Percentiles rank a stretch among this genome's conserved stretches.
Evolutionary conservation across 2,113 vertebrate species (phyloP).

Genomic region (Pristiophorus japonicus): DNA sequence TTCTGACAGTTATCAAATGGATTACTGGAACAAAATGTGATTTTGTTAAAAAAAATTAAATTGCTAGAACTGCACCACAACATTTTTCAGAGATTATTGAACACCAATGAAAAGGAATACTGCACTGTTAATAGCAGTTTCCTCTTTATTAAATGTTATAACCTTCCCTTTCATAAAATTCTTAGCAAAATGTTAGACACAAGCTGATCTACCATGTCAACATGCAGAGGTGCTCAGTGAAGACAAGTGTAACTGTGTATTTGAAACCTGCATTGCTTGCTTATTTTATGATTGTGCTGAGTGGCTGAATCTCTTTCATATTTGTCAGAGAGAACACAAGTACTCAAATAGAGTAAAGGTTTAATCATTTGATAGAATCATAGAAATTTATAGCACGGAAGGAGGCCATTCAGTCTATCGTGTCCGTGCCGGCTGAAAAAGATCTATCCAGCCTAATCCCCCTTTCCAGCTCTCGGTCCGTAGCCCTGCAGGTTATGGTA

Average conservation of each 20-base stretch:
- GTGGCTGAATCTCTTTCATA: neutral
- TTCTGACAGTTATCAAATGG: neutral
- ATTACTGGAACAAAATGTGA: neutral
- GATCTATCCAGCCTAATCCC: too few relatives aligned
- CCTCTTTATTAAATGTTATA: neutral
- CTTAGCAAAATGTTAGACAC: neutral
- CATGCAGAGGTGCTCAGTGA: neutral
- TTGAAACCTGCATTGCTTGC: neutral
- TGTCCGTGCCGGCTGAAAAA: too few relatives aligned
- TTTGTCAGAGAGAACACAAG: neutral
- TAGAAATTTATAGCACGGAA: too few relatives aligned
- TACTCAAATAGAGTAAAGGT: neutral
- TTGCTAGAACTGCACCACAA: neutral
- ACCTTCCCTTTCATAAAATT: neutral
- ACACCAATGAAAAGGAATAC: neutral
- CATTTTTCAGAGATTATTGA: neutral
- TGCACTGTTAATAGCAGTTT: neutral
- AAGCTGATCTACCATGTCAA: neutral
- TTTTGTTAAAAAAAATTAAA: slow-evolving; percentile 15
- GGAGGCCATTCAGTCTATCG: too few relatives aligned
- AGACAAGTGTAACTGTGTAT: neutral
- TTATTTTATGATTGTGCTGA: neutral
- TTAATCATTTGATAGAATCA: neutral
- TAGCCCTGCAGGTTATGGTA: too few relatives aligned
- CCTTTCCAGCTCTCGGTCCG: too few relatives aligned